These are phyloP conservation scores for Cerastis leucographa DNA, from an alignment of 2,888 invertebrate genomes.

Conservation along the genomic window DNA sequence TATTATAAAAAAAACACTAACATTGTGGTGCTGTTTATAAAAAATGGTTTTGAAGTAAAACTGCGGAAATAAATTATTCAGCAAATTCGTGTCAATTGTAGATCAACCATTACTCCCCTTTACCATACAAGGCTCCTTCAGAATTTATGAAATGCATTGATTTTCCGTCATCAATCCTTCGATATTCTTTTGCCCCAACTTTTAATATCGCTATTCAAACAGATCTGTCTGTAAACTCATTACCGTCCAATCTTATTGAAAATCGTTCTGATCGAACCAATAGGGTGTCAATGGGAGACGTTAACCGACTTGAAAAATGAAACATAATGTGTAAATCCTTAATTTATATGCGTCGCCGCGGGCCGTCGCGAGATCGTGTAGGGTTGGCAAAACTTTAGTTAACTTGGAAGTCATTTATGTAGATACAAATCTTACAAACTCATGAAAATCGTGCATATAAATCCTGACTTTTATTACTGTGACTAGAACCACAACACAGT, in stretches of 20 bases:
- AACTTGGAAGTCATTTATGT: background rate
- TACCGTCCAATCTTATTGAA: slow-evolving; percentile 49
- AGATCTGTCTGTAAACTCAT: slow-evolving; percentile 45
- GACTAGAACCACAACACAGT: background rate
- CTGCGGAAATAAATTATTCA: background rate
- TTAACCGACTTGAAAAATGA: slow-evolving; percentile 88
- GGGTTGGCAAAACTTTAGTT: slow-evolving; percentile 72
- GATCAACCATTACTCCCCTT: background rate
- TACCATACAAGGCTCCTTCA: background rate
- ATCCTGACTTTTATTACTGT: background rate
- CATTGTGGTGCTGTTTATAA: background rate
- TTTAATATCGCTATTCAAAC: slow-evolving; percentile 45
- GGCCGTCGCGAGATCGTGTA: slow-evolving; percentile 70
- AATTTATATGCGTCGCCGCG: slow-evolving; percentile 90
- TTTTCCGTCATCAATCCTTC: background rate
- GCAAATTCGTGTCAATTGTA: background rate
- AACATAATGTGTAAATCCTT: slow-evolving; percentile 89
- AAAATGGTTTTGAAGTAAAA: background rate
- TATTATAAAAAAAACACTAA: background rate
- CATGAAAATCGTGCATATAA: too few relatives aligned
- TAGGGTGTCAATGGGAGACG: slow-evolving; percentile 62
- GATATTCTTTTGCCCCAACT: background rate
- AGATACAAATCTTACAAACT: background rate
- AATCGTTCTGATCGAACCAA: slow-evolving; percentile 42
- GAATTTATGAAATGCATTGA: background rate